Conservation (phyloP, 1,140 invertebrate genomes). For the Formica selysi region DNA sequence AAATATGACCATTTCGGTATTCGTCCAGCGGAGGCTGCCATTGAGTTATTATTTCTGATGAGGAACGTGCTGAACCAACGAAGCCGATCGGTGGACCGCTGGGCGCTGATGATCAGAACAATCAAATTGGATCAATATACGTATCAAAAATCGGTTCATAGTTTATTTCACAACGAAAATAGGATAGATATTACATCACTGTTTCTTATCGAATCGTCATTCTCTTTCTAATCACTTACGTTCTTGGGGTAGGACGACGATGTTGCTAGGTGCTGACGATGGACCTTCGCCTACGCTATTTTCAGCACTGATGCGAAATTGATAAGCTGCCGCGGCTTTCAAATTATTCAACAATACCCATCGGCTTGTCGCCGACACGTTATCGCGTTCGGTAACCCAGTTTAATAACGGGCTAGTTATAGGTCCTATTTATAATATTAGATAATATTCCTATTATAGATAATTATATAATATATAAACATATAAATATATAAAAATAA, state of each 20-base stretch:
- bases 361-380: conserved; percentile 92
- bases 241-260: conserved; percentile 96
- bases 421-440: conserved; percentile 87
- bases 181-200: background rate
- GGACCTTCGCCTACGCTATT: conserved; percentile 98
- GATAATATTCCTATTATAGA: background rate
- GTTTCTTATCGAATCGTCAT: background rate
- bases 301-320: conserved; percentile 97
- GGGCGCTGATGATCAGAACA: conserved; percentile 88
- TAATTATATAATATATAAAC: background rate
- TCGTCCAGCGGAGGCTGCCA: conserved; percentile 98
- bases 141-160: background rate
- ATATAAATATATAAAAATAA: background rate
- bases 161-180: background rate
- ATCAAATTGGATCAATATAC: background rate
- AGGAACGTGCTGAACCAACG: conserved; percentile 96
- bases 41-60: conserved; percentile 98
- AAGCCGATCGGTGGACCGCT: conserved; percentile 96
- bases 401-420: conserved; percentile 93
- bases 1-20: conserved; percentile 97
- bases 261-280: conserved; percentile 94
- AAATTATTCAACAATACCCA: conserved; percentile 94
- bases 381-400: conserved; percentile 96
- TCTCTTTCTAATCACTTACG: conserved; percentile 88
- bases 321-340: conserved; percentile 97